A percentile compares a stretch with the other conserved stretches of the same genome.
Evolutionary conservation across 2,797 vertebrate species (phyloP).

Genomic region (Etheostoma nigrum): DNA sequence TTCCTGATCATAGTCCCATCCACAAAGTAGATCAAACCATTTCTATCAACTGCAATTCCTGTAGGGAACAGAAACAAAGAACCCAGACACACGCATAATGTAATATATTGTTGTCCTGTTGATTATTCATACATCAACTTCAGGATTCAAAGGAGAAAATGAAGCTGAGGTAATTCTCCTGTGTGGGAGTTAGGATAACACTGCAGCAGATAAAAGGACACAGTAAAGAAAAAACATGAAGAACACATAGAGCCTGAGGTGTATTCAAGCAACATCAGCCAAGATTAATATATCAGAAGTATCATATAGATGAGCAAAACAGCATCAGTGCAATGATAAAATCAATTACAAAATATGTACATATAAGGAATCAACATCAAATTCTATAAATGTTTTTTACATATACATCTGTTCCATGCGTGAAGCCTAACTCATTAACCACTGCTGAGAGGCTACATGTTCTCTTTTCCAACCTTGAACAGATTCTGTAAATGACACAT

Average conservation of each 20-base stretch:
- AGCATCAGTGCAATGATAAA: background rate
- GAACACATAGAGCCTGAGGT: background rate
- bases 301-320: background rate
- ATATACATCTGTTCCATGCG: too few relatives aligned
- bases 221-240: background rate
- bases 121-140: background rate
- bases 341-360: background rate
- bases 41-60: conserved; percentile 96
- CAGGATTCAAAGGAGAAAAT: background rate
- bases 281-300: background rate
- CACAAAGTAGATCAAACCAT: conserved; percentile 97
- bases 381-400: background rate
- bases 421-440: too few relatives aligned
- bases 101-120: background rate
- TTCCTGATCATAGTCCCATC: conserved; percentile 99
- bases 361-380: background rate
- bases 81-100: conserved; percentile 23
- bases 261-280: background rate
- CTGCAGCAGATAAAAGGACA: background rate
- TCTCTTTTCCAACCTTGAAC: too few relatives aligned
- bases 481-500: too few relatives aligned
- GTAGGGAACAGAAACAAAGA: conserved; percentile 14
- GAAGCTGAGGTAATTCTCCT: background rate
- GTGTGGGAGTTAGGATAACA: background rate
- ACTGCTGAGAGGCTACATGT: too few relatives aligned